phyloP scores from a whole-genome alignment of 2,888 invertebrate genomes.

The Metallyticus violacea region DNA sequence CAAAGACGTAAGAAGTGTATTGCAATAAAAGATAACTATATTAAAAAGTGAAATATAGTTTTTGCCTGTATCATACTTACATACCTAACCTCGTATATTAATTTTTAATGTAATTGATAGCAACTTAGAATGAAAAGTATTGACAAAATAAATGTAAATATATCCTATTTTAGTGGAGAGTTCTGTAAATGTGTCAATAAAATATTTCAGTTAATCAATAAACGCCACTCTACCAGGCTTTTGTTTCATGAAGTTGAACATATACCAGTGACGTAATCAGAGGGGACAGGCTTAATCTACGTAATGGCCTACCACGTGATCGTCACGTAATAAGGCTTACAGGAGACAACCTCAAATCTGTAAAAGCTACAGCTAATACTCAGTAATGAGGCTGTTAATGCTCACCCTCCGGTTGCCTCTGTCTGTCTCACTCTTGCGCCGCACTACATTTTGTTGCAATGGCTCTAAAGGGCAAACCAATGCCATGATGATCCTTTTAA shows the following conservation, averaged over 20 bases:
- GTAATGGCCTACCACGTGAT: not conserved
- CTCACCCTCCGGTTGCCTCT: too few species aligned
- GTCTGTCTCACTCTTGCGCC: too few species aligned
- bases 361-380: not conserved
- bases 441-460: not conserved
- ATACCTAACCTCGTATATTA: too few species aligned
- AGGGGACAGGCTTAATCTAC: not conserved
- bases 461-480: not conserved
- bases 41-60: too few species aligned
- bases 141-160: too few species aligned
- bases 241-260: not conserved
- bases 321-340: not conserved
- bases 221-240: not conserved
- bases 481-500: not conserved
- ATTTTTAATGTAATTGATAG: too few species aligned
- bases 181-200: not conserved
- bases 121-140: too few species aligned
- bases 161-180: too few species aligned
- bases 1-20: too few species aligned
- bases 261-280: not conserved
- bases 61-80: too few species aligned
- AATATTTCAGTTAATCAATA: not conserved
- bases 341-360: not conserved
- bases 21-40: too few species aligned
- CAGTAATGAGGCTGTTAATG: not conserved